Conservation (phyloP, 2,888 invertebrate genomes). For the Watsonalla cultraria region DNA sequence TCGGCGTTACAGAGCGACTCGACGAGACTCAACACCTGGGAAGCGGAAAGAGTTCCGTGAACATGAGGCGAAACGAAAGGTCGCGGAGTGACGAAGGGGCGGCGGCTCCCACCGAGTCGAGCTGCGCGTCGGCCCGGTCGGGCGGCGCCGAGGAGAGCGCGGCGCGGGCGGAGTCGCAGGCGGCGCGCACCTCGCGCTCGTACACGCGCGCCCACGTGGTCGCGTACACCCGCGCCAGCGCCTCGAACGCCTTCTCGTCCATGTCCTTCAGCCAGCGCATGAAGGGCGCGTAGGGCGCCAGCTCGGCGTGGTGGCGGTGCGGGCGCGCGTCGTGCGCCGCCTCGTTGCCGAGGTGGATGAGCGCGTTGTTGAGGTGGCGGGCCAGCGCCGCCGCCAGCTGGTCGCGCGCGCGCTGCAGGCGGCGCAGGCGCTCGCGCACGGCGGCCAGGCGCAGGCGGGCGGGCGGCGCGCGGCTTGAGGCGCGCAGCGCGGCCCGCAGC, state of each 20-base stretch:
- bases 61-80: not conserved
- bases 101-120: constrained; percentile 35
- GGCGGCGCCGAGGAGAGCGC: constrained; percentile 38
- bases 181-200: constrained; percentile 88
- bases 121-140: constrained; percentile 36
- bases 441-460: constrained; percentile 46
- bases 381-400: constrained; percentile 85
- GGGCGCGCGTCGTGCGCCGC: constrained; percentile 41
- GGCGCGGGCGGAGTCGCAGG: constrained; percentile 86
- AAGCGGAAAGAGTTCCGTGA: not conserved
- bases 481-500: constrained; percentile 33
- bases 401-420: constrained; percentile 49
- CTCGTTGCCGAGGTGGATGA: constrained; percentile 91
- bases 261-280: constrained; percentile 95
- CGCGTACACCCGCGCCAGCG: constrained; percentile 86
- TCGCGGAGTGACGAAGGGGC: not conserved
- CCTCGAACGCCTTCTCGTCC: constrained; percentile 90
- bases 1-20: constrained; percentile 96
- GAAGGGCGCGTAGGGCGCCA: constrained; percentile 91
- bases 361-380: constrained; percentile 95
- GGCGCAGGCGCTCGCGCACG: constrained; percentile 51
- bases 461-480: constrained; percentile 26
- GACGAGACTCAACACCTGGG: constrained; percentile 88
- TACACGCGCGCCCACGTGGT: constrained; percentile 91
- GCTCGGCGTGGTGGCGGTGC: constrained; percentile 91